A percentile compares a stretch with the other conserved stretches of the same genome.
phyloP scores from a whole-genome alignment of 2,113 vertebrate species.

The Diphyllodes magnificus region DNA sequence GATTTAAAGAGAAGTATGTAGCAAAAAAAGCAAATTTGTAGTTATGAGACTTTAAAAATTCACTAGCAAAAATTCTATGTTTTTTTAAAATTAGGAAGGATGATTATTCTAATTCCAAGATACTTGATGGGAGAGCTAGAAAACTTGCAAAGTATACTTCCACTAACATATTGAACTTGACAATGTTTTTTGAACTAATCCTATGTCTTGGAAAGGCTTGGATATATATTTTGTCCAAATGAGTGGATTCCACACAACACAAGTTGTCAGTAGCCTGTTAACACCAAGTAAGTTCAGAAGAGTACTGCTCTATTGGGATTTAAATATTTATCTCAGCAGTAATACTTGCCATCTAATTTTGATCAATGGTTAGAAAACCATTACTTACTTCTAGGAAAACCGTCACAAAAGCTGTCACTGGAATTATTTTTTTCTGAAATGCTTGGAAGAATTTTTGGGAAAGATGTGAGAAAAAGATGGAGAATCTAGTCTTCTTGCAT shows the following conservation, averaged over 20 bases:
- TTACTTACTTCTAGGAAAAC: background rate
- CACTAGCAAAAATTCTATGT: background rate
- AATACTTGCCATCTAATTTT: background rate
- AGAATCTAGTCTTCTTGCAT: background rate
- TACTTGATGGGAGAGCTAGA: background rate
- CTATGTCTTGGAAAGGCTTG: background rate
- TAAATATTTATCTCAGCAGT: conserved; percentile 2
- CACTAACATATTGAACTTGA: background rate
- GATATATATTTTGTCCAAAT: background rate
- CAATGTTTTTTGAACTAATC: background rate
- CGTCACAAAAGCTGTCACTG: background rate
- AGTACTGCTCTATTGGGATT: background rate
- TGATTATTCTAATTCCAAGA: background rate
- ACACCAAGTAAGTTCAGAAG: background rate
- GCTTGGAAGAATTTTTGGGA: background rate
- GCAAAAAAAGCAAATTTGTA: background rate
- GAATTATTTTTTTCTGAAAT: background rate
- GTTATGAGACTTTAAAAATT: background rate
- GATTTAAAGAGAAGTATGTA: background rate
- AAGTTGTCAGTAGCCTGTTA: background rate
- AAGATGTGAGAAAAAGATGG: background rate
- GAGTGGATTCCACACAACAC: background rate
- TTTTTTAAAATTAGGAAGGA: background rate
- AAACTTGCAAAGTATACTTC: background rate
- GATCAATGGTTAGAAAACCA: background rate